These are phyloP conservation scores for Microtus montanus DNA, from an alignment of 2,113 vertebrate genomes.

Conservation along the genomic window DNA sequence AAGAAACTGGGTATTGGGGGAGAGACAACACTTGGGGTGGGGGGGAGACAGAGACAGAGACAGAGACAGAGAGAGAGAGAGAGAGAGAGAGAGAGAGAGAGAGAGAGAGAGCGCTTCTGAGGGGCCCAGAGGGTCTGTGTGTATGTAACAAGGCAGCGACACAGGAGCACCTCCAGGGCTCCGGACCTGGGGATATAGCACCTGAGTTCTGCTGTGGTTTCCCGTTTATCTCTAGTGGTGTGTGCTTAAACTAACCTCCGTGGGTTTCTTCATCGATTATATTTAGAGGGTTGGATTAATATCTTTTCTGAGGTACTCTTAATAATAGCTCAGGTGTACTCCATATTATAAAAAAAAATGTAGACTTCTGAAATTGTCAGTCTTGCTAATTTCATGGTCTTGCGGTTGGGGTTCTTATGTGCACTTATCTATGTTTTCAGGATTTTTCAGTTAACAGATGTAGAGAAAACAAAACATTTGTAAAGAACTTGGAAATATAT, in stretches of 20 bases:
- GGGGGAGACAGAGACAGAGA: not conserved
- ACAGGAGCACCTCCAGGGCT: not conserved
- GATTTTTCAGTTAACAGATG: slow-evolving; percentile 28
- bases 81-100: no score
- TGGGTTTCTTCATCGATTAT: slow-evolving; percentile 22
- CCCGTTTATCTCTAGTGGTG: not conserved
- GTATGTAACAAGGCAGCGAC: not conserved
- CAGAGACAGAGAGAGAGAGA: no score
- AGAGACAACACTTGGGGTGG: not conserved
- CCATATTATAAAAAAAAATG: not conserved
- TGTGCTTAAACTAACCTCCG: not conserved
- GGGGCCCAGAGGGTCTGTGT: not conserved
- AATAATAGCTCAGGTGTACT: not conserved
- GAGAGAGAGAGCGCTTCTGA: not conserved
- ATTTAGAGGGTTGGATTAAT: not conserved
- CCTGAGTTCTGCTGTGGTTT: not conserved
- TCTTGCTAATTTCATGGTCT: slow-evolving; percentile 30
- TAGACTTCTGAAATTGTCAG: not conserved
- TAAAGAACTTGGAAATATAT: slow-evolving; percentile 4
- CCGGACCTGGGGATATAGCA: not conserved
- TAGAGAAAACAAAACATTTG: slow-evolving; percentile 29
- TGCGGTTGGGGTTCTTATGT: not conserved
- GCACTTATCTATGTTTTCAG: slow-evolving; percentile 5
- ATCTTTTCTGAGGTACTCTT: not conserved
- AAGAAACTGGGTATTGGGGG: not conserved